Evolutionary conservation across 2,113 vertebrate species (phyloP), one percentile per base, ranked within the genome.

Genomic region (Leptodactylus fuscus): DNA sequence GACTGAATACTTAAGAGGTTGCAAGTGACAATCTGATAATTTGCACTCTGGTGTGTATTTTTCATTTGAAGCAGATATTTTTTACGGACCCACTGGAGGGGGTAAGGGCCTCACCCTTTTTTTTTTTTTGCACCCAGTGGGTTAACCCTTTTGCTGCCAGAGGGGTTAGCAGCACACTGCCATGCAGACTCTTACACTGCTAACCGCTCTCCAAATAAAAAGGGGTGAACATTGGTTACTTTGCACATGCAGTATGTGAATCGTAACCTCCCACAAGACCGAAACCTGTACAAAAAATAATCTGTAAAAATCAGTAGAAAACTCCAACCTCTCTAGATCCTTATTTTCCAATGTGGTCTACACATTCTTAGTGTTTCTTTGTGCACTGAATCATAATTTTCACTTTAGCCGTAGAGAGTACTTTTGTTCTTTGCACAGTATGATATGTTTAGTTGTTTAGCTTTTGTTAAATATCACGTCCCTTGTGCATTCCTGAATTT

Each of bases 11-110:
- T 91, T 91, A 92, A 92, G 92, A 93, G 94, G 92, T 94, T 95
- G 95, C 95, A 96, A 94, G 94, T 94, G 94, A 96, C 95, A 96
- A 96, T 96, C 95, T 92, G 92, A 95, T 93, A 94, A 90, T 96
- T 94, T 95, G 95, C 94, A 96, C 95, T 95, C 93, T 90, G 92
- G 89, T 91, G 92, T 94, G 92, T 95, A 90, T 92, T 92, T 94
- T 93, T 90, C 81, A 91, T 92, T 94, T 90, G 84, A 82, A 91
- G 91, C 87, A 91, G 92, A 93, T 92, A 91, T 87, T 89, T 92
- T 38, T 93, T 79, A 60, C 13, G 13, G 10, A 44, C 75, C 22
- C n/a, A 29, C 38, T 78, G 75, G 62, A 20, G 36, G 12, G 60
- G 32, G 32, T 20, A 41, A 16, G 38, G 51, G 75, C 62, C 24